A percentile compares a stretch with the other conserved stretches of the same genome.
Conservation (phyloP, 2,113 vertebrate species). For the Oryzias curvinotus region DNA sequence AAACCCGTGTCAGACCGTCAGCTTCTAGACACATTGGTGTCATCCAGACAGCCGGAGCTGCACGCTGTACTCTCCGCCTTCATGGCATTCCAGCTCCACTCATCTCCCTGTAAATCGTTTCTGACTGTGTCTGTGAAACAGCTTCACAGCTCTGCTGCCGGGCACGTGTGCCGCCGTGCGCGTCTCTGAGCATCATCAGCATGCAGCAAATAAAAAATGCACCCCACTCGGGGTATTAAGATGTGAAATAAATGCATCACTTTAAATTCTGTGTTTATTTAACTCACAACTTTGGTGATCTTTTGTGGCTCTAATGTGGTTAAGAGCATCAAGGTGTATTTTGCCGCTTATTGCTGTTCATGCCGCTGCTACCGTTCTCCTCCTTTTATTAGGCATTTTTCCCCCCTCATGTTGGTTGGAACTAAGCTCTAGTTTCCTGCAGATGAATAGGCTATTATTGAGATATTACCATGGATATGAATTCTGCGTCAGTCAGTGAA, state of each 20-base stretch:
- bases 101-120: constrained; percentile 61
- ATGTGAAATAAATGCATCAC: constrained; percentile 54
- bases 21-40: constrained; percentile 65
- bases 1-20: constrained; percentile 64
- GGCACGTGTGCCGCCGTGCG: constrained; percentile 13
- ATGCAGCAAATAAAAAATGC: constrained; percentile 59
- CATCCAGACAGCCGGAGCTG: constrained; percentile 55
- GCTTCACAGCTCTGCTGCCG: constrained; percentile 36
- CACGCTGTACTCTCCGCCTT: constrained; percentile 47
- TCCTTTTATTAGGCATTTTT: constrained; percentile 52
- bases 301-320: constrained; percentile 63
- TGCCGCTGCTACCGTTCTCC: constrained; percentile 32
- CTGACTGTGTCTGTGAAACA: constrained; percentile 54
- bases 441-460: constrained; percentile 67
- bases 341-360: constrained; percentile 46
- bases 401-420: constrained; percentile 42
- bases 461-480: constrained; percentile 71
- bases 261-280: constrained; percentile 64
- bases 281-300: constrained; percentile 60
- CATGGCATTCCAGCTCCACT: constrained; percentile 42
- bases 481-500: constrained; percentile 60
- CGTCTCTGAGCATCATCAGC: constrained; percentile 25
- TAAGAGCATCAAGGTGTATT: constrained; percentile 65
- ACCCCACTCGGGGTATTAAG: constrained; percentile 39
- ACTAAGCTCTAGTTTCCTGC: constrained; percentile 61